These are phyloP conservation scores for Scrobipalpa costella DNA, from an alignment of 2,888 invertebrate genomes.

Conservation along the genomic window DNA sequence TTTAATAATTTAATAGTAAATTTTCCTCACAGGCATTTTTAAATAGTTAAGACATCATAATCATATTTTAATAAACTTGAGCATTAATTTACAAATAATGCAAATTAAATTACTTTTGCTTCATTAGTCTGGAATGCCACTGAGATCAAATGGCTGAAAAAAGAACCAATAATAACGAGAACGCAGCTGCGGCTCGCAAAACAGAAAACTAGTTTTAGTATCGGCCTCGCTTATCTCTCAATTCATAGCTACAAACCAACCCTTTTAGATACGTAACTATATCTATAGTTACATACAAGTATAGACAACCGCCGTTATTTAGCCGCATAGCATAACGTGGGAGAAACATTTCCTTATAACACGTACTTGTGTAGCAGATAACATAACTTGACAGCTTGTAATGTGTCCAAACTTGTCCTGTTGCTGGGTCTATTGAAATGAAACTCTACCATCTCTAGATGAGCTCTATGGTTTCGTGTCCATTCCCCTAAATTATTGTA, in stretches of 20 bases:
- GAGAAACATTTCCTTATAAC: slow-evolving; percentile 54
- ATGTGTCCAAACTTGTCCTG: slow-evolving; percentile 69
- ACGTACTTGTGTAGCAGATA: slow-evolving; percentile 56
- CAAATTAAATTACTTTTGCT: slow-evolving; percentile 13
- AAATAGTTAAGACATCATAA: neutral
- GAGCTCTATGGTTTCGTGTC: slow-evolving; percentile 49
- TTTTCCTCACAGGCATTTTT: neutral
- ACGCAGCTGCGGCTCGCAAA: neutral
- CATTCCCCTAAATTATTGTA: slow-evolving; percentile 36
- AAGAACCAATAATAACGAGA: neutral
- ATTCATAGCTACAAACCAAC: neutral
- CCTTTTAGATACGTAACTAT: slow-evolving; percentile 6
- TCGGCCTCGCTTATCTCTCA: slow-evolving; percentile 2
- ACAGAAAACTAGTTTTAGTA: slow-evolving; percentile 2
- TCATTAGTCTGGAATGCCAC: slow-evolving; percentile 11
- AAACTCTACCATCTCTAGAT: slow-evolving; percentile 50
- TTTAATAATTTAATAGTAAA: too few species aligned
- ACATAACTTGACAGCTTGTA: slow-evolving; percentile 67
- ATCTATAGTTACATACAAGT: neutral
- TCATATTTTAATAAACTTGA: neutral
- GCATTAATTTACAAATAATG: slow-evolving; percentile 11
- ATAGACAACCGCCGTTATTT: neutral
- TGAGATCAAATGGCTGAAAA: neutral
- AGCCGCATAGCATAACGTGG: slow-evolving; percentile 48
- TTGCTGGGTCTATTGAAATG: slow-evolving; percentile 64